Evolutionary conservation across 2,797 vertebrate genomes (phyloP).

Genomic region (Sciurus carolinensis): DNA sequence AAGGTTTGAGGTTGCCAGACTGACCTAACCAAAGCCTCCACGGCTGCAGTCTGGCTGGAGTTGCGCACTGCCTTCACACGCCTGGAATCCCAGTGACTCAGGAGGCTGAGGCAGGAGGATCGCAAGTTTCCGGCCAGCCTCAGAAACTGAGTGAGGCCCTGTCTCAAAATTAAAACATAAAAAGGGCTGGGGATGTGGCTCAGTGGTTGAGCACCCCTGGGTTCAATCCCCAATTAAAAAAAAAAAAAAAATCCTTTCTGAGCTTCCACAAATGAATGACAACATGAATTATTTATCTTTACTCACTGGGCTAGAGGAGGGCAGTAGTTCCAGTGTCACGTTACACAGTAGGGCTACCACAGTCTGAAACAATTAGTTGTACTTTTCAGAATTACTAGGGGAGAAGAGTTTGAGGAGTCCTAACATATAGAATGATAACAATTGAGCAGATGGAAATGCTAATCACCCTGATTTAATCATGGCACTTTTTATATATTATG

Average conservation of each 20-base stretch:
- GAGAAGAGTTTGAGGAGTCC: neutral
- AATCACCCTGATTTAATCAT: neutral
- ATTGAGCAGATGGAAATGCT: neutral
- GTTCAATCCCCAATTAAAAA: no score
- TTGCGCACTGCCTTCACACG: no score
- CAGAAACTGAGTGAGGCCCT: no score
- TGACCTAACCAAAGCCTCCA: neutral
- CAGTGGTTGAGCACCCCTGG: no score
- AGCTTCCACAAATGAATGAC: neutral
- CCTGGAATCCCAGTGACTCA: no score
- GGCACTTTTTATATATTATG: neutral
- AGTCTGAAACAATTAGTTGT: neutral
- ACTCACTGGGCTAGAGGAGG: neutral
- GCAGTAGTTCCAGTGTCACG: neutral
- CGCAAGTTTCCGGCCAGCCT: no score
- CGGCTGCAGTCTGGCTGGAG: neutral
- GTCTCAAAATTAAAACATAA: no score
- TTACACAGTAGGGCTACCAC: neutral
- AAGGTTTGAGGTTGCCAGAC: neutral
- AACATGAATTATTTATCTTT: neutral
- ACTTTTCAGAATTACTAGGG: neutral
- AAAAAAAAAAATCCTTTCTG: neutral
- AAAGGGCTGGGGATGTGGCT: no score
- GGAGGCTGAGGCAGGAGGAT: no score
- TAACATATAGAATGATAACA: neutral